Percentiles rank a stretch among this genome's conserved stretches.
phyloP scores from a whole-genome alignment of 2,888 invertebrate genomes.

The Cybosia mesomella region DNA sequence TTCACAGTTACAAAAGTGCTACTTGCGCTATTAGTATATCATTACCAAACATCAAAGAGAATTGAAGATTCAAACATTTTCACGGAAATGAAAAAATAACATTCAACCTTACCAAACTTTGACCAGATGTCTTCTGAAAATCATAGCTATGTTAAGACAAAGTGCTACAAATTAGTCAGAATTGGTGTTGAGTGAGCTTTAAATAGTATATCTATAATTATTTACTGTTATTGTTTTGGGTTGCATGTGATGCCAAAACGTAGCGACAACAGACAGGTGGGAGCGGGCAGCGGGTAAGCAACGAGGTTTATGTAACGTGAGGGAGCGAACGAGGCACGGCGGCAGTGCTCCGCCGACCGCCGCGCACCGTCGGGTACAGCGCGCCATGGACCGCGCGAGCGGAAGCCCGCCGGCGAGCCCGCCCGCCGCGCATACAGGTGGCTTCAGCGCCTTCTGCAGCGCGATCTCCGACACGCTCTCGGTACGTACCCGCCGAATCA shows the following conservation, averaged over 20 bases:
- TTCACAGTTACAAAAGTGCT: constrained; percentile 6
- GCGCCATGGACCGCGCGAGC: constrained; percentile 76
- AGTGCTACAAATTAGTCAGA: constrained; percentile 69
- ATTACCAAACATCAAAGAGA: constrained; percentile 11
- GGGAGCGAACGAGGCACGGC: constrained; percentile 64
- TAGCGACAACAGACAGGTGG: constrained; percentile 83
- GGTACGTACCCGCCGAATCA: constrained; percentile 73
- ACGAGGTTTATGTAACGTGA: constrained; percentile 77
- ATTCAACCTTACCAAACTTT: constrained; percentile 14
- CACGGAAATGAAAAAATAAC: constrained; percentile 34
- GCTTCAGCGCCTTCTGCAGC: constrained; percentile 85
- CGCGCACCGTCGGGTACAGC: constrained; percentile 59
- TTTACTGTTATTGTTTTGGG: constrained; percentile 84
- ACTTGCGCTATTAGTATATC: constrained; percentile 4
- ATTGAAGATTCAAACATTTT: constrained; percentile 11
- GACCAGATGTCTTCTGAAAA: constrained; percentile 43
- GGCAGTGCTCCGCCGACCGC: constrained; percentile 79
- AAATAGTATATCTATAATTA: constrained; percentile 83
- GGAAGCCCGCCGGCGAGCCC: constrained; percentile 69
- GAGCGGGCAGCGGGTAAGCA: constrained; percentile 74
- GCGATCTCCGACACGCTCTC: constrained; percentile 83
- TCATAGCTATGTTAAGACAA: constrained; percentile 59
- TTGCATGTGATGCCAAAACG: constrained; percentile 81
- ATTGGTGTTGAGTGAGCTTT: constrained; percentile 67
- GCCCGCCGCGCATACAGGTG: constrained; percentile 66